Evolutionary conservation across 1,140 invertebrate species (phyloP), one percentile per base, ranked within the genome.

Genomic region (Macrosteles quadrilineatus): DNA sequence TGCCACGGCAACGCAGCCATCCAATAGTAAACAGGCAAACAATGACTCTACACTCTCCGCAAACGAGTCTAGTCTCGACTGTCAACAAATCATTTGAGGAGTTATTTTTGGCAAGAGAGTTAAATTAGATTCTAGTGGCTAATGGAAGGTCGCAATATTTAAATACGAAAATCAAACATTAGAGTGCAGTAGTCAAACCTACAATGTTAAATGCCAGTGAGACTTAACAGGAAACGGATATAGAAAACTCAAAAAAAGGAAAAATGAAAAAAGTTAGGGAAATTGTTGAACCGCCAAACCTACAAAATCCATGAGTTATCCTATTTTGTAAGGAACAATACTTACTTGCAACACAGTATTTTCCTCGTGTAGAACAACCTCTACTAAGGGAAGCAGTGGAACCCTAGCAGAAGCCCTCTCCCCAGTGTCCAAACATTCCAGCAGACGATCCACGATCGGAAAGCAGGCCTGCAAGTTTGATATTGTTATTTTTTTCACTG

Each of bases 21-120:
- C 86, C 66, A 93, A 85, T 67, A 91, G 81, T 43, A 96, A 78
- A 78, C 92, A 94, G 2, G 91, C 91, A 81, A 90, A 94, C 45
- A 88, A 83, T 25, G 90, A 92, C 73, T 89, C 88, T 63, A 92
- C 85, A 75, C 83, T 86, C 79, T 94, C 91, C 45, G 88, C 85
- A 80, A 91, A 93, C 50, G 85, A 84, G 67, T 94, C 91, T 70
- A 94, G 79, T 75, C 87, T 88, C 77, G 84, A 86, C 91, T 93
- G 78, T 47, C 83, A 85, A 76, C 73, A n/a, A n/a, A n/a, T n/a
- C n/a, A n/a, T n/a, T 73, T 47, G 75, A 76, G 66, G 47, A 47
- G 50, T 55, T 67, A 72, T 55, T n/a, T 69, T 66, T 23, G n/a
- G 32, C 6, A 25, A 40, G 67, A 4, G 40, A 67, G 27, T 67